Evolutionary conservation across 2,888 invertebrate genomes (phyloP).

Genomic region (Perizoma flavofasciatum): DNA sequence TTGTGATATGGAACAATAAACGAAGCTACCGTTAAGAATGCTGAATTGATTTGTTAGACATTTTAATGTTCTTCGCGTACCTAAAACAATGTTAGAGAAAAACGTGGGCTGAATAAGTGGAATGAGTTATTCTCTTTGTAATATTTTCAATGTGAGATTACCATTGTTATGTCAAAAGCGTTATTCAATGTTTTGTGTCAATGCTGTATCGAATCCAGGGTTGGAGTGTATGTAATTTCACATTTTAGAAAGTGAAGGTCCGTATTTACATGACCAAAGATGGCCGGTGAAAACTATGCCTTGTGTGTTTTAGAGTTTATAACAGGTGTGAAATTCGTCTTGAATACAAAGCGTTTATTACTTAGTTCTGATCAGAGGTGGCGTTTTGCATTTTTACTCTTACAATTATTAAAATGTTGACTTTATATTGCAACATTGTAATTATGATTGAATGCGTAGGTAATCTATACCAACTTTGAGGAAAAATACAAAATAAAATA

Average conservation of each 20-base stretch:
- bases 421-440: too few species aligned
- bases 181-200: slow-evolving; percentile 45
- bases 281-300: slow-evolving; percentile 50
- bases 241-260: slow-evolving; percentile 81
- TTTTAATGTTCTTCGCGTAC: slow-evolving; percentile 36
- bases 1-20: slow-evolving; percentile 59
- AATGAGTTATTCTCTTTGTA: slow-evolving; percentile 23
- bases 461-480: too few species aligned
- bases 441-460: too few species aligned
- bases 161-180: slow-evolving; percentile 52
- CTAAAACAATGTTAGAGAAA: slow-evolving; percentile 40
- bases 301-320: slow-evolving; percentile 43
- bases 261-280: slow-evolving; percentile 70
- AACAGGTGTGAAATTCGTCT: slow-evolving; percentile 59
- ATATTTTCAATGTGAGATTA: slow-evolving; percentile 42
- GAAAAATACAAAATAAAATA: neutral
- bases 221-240: slow-evolving; percentile 62
- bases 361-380: neutral
- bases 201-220: slow-evolving; percentile 58
- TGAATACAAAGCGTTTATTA: slow-evolving; percentile 33
- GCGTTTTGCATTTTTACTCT: neutral
- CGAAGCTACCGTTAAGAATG: slow-evolving; percentile 55
- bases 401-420: neutral
- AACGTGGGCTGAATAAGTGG: slow-evolving; percentile 30
- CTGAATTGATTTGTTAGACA: slow-evolving; percentile 46